A percentile compares a stretch with the other conserved stretches of the same genome.
phyloP scores from a whole-genome alignment of 1,140 invertebrate genomes.

The Drosophila rufa region DNA sequence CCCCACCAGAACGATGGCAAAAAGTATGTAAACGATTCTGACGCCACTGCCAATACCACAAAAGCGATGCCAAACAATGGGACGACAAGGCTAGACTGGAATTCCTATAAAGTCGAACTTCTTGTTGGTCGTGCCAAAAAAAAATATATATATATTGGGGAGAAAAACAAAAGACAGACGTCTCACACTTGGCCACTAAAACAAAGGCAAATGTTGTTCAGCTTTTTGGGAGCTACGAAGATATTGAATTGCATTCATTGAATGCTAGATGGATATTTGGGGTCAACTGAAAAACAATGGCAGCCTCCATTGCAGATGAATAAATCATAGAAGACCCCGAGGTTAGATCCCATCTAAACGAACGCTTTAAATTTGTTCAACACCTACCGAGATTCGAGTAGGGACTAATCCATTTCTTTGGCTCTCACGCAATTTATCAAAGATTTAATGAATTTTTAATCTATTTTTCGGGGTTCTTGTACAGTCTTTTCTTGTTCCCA shows the following conservation, averaged over 20 bases:
- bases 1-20: background rate
- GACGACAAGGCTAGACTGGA: constrained; percentile 49
- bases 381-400: constrained; percentile 52
- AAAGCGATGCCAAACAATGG: constrained; percentile 60
- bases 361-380: constrained; percentile 69
- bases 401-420: constrained; percentile 47
- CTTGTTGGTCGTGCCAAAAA: constrained; percentile 65
- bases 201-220: constrained; percentile 63
- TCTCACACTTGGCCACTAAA: constrained; percentile 41
- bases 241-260: constrained; percentile 57
- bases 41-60: constrained; percentile 55
- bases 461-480: constrained; percentile 53
- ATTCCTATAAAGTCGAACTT: constrained; percentile 66
- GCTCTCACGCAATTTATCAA: constrained; percentile 67
- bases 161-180: constrained; percentile 54
- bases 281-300: constrained; percentile 16
- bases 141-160: constrained; percentile 9
- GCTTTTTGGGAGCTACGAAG: constrained; percentile 10
- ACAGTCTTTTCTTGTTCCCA: constrained; percentile 46
- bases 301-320: constrained; percentile 20
- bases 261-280: constrained; percentile 6
- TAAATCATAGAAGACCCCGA: constrained; percentile 29
- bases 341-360: constrained; percentile 43
- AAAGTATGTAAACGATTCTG: constrained; percentile 67
- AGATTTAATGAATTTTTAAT: constrained; percentile 80